Evolutionary conservation across 2,797 vertebrate species (phyloP).

Genomic region (Zalophus californianus): DNA sequence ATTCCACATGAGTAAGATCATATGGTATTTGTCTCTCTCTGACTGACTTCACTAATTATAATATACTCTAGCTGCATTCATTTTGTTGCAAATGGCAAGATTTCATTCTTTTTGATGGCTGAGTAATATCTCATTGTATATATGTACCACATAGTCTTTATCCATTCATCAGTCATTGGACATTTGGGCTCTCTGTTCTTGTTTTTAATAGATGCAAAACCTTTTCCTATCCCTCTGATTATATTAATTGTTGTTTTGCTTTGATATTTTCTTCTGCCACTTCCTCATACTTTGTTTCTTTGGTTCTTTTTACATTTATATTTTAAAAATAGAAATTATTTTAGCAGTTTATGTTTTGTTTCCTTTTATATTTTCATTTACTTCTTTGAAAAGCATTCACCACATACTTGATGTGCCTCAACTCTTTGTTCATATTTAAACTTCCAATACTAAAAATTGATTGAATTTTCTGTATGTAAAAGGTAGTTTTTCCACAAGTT

Average conservation of each 20-base stretch:
- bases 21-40: neutral
- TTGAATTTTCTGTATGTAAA: neutral
- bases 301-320: neutral
- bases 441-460: neutral
- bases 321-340: slow-evolving; percentile 7
- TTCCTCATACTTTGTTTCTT: neutral
- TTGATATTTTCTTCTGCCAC: neutral
- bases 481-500: neutral
- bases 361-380: slow-evolving; percentile 22
- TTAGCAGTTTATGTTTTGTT: slow-evolving; percentile 1
- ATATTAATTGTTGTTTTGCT: neutral
- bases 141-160: neutral
- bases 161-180: neutral
- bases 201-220: neutral
- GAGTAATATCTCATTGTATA: neutral
- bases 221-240: slow-evolving; percentile 36
- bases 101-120: neutral
- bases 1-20: neutral
- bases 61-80: neutral
- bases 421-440: slow-evolving; percentile 14
- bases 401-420: neutral
- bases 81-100: neutral
- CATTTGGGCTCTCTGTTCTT: neutral
- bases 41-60: neutral
- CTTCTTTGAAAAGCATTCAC: neutral